A percentile compares a stretch with the other conserved stretches of the same genome.
phyloP scores from a whole-genome alignment of 1,140 invertebrate genomes.

The Aphidius gifuensis region DNA sequence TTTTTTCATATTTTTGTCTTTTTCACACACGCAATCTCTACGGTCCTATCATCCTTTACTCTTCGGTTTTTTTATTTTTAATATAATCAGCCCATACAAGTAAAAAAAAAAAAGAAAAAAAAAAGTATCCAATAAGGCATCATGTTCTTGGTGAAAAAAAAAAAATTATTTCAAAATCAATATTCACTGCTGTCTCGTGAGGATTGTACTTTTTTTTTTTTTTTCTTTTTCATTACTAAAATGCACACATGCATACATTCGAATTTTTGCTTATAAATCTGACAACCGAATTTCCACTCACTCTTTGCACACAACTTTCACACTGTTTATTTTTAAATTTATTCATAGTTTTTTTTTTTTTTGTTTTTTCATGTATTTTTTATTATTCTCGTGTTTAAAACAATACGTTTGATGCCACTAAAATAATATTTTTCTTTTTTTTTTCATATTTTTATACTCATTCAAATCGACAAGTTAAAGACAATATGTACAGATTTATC shows the following conservation, averaged over 20 bases:
- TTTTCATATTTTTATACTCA: conserved; percentile 7
- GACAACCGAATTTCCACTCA: conserved; percentile 2
- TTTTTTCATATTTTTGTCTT: background rate
- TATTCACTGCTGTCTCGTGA: too few species aligned
- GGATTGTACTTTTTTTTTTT: background rate
- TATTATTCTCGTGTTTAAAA: background rate
- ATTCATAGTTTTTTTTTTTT: background rate
- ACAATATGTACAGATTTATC: conserved; percentile 19
- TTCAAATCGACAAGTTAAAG: conserved; percentile 12
- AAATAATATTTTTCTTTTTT: conserved; percentile 8
- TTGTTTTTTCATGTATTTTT: background rate
- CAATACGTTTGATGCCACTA: conserved; percentile 6
- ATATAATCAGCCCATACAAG: background rate
- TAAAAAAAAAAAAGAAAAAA: too few species aligned
- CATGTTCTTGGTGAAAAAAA: too few species aligned
- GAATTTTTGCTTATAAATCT: background rate
- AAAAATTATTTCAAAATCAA: too few species aligned
- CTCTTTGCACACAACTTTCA: background rate
- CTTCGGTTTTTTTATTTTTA: background rate
- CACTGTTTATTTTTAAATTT: background rate
- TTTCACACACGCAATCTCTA: background rate
- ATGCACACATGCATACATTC: background rate
- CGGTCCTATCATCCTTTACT: background rate
- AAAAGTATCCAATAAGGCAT: too few species aligned
- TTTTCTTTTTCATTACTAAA: background rate